These are phyloP conservation scores for Tribolium castaneum DNA, from an alignment of 1,140 invertebrate genomes.

Conservation along the genomic window DNA sequence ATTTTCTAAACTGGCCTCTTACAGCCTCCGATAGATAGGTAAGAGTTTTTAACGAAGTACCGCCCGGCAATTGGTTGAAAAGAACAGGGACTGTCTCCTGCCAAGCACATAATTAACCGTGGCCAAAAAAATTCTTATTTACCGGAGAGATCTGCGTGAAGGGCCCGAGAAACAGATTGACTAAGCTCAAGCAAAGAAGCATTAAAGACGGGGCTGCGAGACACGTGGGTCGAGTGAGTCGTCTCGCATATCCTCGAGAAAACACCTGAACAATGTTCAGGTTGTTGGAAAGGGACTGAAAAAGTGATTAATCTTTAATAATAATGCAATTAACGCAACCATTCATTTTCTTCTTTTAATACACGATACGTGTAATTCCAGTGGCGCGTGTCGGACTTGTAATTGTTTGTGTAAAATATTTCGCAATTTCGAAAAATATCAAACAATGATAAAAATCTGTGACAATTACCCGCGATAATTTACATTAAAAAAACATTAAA, in stretches of 20 bases:
- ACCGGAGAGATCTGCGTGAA: conserved; percentile 57
- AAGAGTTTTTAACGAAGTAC: conserved; percentile 57
- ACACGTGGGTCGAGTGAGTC: conserved; percentile 52
- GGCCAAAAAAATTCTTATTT: conserved; percentile 37
- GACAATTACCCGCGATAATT: not conserved
- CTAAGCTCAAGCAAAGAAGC: conserved; percentile 50
- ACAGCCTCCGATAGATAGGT: conserved; percentile 55
- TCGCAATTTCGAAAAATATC: not conserved
- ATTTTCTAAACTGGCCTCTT: conserved; percentile 55
- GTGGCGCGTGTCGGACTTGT: not conserved
- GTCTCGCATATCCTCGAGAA: conserved; percentile 51
- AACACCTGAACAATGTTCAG: conserved; percentile 54
- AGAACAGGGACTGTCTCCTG: conserved; percentile 60
- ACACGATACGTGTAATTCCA: conserved; percentile 1
- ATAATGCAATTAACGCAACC: not conserved
- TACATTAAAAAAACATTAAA: conserved; percentile 24
- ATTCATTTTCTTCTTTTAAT: not conserved
- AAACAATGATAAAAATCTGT: not conserved
- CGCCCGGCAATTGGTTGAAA: conserved; percentile 60
- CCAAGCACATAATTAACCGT: conserved; percentile 18
- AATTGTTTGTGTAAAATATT: not conserved
- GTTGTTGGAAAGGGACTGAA: conserved; percentile 50
- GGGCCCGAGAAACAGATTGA: conserved; percentile 58
- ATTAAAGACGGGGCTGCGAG: conserved; percentile 55
- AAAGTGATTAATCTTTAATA: conserved; percentile 20